Percentiles rank a stretch among this genome's conserved stretches.
Evolutionary conservation across 2,113 vertebrate genomes (phyloP).

Genomic region (Callionymus lyra): DNA sequence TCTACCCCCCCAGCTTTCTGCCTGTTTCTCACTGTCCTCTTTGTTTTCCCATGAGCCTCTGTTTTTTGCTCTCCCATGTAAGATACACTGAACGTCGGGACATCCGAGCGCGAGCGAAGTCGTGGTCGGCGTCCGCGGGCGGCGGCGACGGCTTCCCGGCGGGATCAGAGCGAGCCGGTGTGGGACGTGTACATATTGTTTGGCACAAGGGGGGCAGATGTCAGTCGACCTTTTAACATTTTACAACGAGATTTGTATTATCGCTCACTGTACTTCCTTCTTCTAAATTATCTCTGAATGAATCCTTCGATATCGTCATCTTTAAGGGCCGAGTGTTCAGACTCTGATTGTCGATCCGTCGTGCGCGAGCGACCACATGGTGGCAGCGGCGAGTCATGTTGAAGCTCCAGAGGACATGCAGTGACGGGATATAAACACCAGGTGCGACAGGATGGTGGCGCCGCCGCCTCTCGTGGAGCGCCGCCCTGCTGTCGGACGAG

Average conservation of each 20-base stretch:
- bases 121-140: not conserved
- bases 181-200: conserved; percentile 71
- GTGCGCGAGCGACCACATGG: conserved; percentile 66
- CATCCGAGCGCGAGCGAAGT: conserved; percentile 51
- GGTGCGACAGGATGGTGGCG: not conserved
- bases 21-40: conserved; percentile 21
- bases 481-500: too few species aligned
- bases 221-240: conserved; percentile 70
- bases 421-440: conserved; percentile 15
- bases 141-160: conserved; percentile 23
- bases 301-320: conserved; percentile 57
- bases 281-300: conserved; percentile 56
- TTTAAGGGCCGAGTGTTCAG: conserved; percentile 47
- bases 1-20: conserved; percentile 1
- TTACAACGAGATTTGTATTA: conserved; percentile 74
- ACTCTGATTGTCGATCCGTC: conserved; percentile 35
- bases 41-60: conserved; percentile 34
- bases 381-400: too few species aligned
- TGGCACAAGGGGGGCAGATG: conserved; percentile 66
- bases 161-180: conserved; percentile 20
- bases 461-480: too few species aligned
- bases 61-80: conserved; percentile 57
- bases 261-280: conserved; percentile 69
- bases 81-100: conserved; percentile 46
- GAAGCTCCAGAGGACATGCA: conserved; percentile 37